A percentile compares a stretch with the other conserved stretches of the same genome.
These are phyloP conservation scores for Sorex maritimensis DNA, from an alignment of 2,797 vertebrate species.

Conservation along the genomic window DNA sequence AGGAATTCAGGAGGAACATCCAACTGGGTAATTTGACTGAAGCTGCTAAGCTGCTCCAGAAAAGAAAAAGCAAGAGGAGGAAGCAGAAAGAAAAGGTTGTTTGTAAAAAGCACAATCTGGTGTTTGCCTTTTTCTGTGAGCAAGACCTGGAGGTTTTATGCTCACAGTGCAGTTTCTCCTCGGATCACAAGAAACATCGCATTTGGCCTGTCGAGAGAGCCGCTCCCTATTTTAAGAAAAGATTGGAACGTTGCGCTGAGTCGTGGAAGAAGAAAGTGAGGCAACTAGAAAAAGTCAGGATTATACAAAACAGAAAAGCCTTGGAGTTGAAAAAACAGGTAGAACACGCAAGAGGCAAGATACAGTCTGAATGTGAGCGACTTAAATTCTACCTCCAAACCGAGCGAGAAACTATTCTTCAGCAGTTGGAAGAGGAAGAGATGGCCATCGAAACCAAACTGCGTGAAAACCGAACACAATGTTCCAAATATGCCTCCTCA, in stretches of 20 bases:
- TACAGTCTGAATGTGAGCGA: constrained; percentile 71
- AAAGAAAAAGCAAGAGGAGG: constrained; percentile 63
- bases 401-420: constrained; percentile 18
- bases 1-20: constrained; percentile 91
- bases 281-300: not conserved
- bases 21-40: constrained; percentile 49
- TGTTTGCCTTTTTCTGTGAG: constrained; percentile 92
- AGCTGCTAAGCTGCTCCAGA: not conserved
- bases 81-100: not conserved
- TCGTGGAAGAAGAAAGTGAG: constrained; percentile 88
- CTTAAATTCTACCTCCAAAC: constrained; percentile 50
- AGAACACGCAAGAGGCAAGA: constrained; percentile 26
- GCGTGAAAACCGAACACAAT: too few species aligned
- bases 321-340: constrained; percentile 62
- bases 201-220: constrained; percentile 87
- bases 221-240: not conserved
- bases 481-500: too few species aligned
- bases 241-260: not conserved
- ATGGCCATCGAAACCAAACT: too few species aligned
- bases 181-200: constrained; percentile 89
- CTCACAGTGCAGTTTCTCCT: constrained; percentile 91
- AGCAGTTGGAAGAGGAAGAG: constrained; percentile 19
- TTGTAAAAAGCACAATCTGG: constrained; percentile 90
- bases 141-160: constrained; percentile 91
- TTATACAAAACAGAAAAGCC: constrained; percentile 49